Base-by-base conservation (phyloP, 2,888 invertebrate species). In the Onthophagus sagittarius region DNA sequence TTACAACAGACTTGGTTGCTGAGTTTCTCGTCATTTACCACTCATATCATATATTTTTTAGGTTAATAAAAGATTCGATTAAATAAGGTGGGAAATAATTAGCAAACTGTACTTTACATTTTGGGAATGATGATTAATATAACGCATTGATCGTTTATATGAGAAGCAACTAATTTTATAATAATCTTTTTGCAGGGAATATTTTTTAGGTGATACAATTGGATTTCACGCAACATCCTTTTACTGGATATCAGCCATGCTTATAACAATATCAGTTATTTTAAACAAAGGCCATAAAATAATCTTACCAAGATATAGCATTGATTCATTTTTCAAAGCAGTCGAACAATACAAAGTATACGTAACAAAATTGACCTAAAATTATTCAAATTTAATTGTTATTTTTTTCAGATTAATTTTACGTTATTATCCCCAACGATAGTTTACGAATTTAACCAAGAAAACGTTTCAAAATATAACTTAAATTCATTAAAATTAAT, bases 341-440 rank as follows among this genome's bases (percentile, higher is more conserved):
- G 39, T 71, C 11, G 64, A 73, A 70, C 73, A 53, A 39, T 33
- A 67, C 71, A 79, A 82, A 76, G 88, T 87, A 80, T 65, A 13
- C 14, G 62, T 73, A 75, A 32, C 14, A 76, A 75, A 9, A n/a
- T 67, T 76, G 9, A 71, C 78, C 5, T 78, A 79, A 71, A 76
- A 23, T 23, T 23, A 23, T 23, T 23, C 23, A 23, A 23, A 23
- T 2, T 23, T 23, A 23, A 2, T 23, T 23, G 3, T 67, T 67
- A 67, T 15, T 31, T 15, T 31, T 73, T 75, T 64, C 62, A 78
- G 78, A 72, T 78, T 14, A 73, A 72, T 14, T 63, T 71, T 32
- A 13, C 69, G n/a, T 77, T 78, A 53, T 31, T 78, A 62, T 74
- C 77, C 11, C 74, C 76, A 72, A 70, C 75, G 7, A 72, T 63